Evolutionary conservation across 2,113 vertebrate genomes (phyloP).

Genomic region (Corythoichthys haematopterus): DNA sequence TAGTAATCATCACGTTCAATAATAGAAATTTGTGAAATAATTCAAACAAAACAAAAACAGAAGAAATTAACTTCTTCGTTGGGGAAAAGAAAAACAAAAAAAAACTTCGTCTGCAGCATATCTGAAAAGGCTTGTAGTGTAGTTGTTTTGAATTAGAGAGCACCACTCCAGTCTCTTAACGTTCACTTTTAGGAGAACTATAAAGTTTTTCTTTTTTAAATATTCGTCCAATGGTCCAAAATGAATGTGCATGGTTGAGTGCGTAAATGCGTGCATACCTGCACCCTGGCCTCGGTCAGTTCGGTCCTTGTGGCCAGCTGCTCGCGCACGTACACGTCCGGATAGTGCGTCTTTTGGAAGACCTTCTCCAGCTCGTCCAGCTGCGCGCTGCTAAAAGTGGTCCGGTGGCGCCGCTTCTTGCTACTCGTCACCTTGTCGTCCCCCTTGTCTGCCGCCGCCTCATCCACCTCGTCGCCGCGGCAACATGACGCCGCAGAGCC

Average conservation of each 20-base stretch:
- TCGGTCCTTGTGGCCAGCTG: constrained; percentile 97
- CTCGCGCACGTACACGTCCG: constrained; percentile 96
- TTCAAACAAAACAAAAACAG: too few relatives aligned
- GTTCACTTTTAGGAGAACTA: too few relatives aligned
- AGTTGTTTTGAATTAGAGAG: too few relatives aligned
- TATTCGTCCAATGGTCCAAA: background rate
- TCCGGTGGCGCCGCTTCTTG: constrained; percentile 93
- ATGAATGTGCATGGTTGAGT: background rate
- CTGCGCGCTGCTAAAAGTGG: constrained; percentile 95
- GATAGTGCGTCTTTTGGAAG: constrained; percentile 98
- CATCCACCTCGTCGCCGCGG: constrained; percentile 80
- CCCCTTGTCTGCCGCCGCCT: constrained; percentile 88
- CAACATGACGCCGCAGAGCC: constrained; percentile 79
- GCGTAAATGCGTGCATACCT: constrained; percentile 69
- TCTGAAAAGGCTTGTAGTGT: too few relatives aligned
- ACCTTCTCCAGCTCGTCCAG: constrained; percentile 97
- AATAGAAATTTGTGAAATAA: too few relatives aligned
- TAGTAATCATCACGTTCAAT: too few relatives aligned
- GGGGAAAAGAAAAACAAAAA: too few relatives aligned
- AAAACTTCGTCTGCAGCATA: too few relatives aligned
- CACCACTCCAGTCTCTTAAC: too few relatives aligned
- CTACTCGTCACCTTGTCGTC: constrained; percentile 98
- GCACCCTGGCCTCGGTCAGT: constrained; percentile 94
- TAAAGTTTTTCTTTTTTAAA: too few relatives aligned
- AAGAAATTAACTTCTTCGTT: too few relatives aligned